Percentiles rank a stretch among this genome's conserved stretches.
These are phyloP conservation scores for Tadarida brasiliensis DNA, from an alignment of 2,797 vertebrate genomes.

Conservation along the genomic window DNA sequence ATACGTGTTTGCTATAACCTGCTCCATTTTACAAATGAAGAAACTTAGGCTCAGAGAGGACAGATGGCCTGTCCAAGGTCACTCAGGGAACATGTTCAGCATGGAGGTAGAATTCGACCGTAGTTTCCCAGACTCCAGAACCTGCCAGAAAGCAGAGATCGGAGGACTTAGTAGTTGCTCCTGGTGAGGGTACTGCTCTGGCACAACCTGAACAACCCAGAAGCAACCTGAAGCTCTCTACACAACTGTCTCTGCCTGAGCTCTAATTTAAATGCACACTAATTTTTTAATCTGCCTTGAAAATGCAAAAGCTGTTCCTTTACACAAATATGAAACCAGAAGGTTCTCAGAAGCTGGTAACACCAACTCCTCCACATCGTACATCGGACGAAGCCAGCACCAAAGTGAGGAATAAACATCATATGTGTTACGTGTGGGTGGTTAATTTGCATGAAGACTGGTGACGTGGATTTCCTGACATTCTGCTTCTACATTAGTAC, in stretches of 20 bases:
- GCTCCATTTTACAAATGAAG: constrained; percentile 20
- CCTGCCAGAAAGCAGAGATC: not conserved
- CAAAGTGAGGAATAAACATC: constrained; percentile 1
- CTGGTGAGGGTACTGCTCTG: not conserved
- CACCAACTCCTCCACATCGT: not conserved
- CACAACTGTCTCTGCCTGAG: not conserved
- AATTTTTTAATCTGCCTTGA: constrained; percentile 27
- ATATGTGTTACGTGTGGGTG: not conserved
- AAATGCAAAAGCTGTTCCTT: constrained; percentile 63
- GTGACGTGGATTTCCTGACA: not conserved
- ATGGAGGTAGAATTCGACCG: not conserved
- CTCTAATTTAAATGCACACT: constrained; percentile 1
- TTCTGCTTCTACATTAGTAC: not conserved
- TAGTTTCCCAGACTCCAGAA: not conserved
- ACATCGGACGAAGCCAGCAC: not conserved
- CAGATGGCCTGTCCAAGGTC: not conserved
- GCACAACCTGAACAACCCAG: not conserved
- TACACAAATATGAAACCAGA: constrained; percentile 57
- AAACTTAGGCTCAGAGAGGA: not conserved
- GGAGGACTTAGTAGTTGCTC: not conserved
- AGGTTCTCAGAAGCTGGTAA: constrained; percentile 38
- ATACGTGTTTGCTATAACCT: not conserved
- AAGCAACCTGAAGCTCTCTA: not conserved
- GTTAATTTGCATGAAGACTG: not conserved
- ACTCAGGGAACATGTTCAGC: not conserved